Evolutionary conservation across 2,888 invertebrate species (phyloP), one percentile per base, ranked within the genome.

Genomic region (Thelaira solivaga): DNA sequence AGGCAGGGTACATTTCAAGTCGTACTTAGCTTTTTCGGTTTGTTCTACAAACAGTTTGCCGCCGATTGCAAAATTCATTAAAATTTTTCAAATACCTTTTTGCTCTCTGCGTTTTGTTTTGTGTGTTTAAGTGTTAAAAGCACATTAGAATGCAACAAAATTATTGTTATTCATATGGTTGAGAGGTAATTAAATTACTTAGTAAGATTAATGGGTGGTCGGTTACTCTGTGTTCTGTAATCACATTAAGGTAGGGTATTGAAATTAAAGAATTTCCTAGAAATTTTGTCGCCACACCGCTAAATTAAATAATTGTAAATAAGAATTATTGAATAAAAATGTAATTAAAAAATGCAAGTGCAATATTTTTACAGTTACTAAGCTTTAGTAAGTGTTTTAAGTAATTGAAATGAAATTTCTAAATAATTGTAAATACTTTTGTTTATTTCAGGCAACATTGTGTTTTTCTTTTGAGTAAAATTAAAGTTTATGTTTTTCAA

Each of bases 151-250:
- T 55, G 39, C 47, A 55, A 39, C 20, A 11, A 64, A 64, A 31
- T 61, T 75, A 31, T 45, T 26, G 6, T 26, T 51, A 74, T 75
- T 55, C 80, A 76, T 43, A 61, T 64, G 53, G 47, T 73, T 64
- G 83, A 82, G 82, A 80, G 71, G 81, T 81, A 85, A 83, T 84
- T 83, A 84, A 84, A 81, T 49, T 59, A 59, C 45, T 61, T 24
- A 65, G 59, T 67, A 65, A 43, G 24, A 13, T 4, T 51, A 59
- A 65, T 74, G 65, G 59, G 51, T 51, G 65, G 73, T 74, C n/a
- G 24, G 11, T 4, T 51, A 59, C 59, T 74, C 59, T 49, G 51
- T 51, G 65, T 65, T 74, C 73, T 13, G 13, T 43, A 16, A 1
- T 11, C 29, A 41, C 29, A 59, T 51, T 45, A 61, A 61, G 74